Base-by-base conservation (phyloP, 2,113 vertebrate species). In the Ciconia maguari region DNA sequence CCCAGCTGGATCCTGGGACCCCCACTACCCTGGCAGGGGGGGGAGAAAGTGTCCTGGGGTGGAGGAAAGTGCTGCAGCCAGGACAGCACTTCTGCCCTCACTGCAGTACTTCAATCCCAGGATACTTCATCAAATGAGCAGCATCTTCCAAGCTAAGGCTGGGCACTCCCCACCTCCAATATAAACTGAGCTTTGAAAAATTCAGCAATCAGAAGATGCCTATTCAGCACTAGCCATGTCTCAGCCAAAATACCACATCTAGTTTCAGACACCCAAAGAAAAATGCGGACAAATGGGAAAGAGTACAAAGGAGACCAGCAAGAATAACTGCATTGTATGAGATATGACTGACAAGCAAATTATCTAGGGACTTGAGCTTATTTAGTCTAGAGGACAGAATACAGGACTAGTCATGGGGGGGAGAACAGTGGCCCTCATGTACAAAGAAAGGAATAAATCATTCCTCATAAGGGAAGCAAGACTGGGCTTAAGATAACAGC, bases 291-390 rank as follows among this genome's bases (percentile, higher is more conserved):
- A 80, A 90, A 77, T 71, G 32, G 46, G 46, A 77, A 87, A 87
- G 55, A 91, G 70, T 29, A 82, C 36, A 87, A 94, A 94, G 87
- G 86, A 80, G 84, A 94, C 10, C 13, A 76, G 44, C 74, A 91
- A 85, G 79, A 93, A 64, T 91, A 95, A 76, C 48, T 69, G 70
- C 72, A 64, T 60, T 83, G 69, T 64, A 87, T n/a, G 30, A 84
- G 69, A 82, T 82, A 84, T 16, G 66, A 91, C 70, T 93, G 92
- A 93, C 92, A 95, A 76, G 74, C 22, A 85, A 83, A 90, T 90
- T 91, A 94, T 77, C 90, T 91, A n/a, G 62, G 83, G 30, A 88
- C 22, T 21, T 90, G 36, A 91, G 41, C 30, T 93, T 96, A 80
- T 88, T 96, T 84, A 94, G 66, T 90, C 66, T 93, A 91, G 49